Evolutionary conservation across 2,113 vertebrate species (phyloP).

Genomic region (Cebidichthys violaceus): DNA sequence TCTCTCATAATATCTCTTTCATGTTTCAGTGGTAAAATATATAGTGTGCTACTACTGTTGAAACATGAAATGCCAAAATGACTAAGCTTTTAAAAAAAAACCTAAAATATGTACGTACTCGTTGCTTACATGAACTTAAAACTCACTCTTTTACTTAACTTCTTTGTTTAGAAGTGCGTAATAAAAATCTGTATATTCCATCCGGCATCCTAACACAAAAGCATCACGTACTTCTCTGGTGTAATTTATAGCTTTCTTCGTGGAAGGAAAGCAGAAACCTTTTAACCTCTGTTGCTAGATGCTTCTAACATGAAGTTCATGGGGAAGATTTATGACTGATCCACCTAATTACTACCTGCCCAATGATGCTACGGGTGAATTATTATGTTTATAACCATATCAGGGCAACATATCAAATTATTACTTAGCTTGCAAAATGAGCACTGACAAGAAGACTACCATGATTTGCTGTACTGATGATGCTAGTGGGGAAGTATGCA

Average conservation of each 20-base stretch:
- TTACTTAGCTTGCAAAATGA: constrained; percentile 71
- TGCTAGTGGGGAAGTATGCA: constrained; percentile 58
- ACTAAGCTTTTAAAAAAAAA: no score
- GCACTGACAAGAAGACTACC: constrained; percentile 50
- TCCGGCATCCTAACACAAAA: constrained; percentile 13
- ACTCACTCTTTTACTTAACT: not conserved
- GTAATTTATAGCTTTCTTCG: constrained; percentile 55
- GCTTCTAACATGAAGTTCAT: constrained; percentile 51
- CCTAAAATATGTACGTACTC: no score
- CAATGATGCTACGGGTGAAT: constrained; percentile 68
- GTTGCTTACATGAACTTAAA: constrained; percentile 3
- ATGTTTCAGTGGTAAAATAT: not conserved
- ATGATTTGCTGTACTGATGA: constrained; percentile 65
- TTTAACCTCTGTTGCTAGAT: constrained; percentile 67
- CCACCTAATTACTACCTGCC: constrained; percentile 80
- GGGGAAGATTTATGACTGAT: constrained; percentile 74
- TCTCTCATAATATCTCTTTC: not conserved
- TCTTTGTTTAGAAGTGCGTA: constrained; percentile 24
- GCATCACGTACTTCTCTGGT: constrained; percentile 1
- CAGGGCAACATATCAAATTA: constrained; percentile 65
- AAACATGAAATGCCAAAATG: not conserved
- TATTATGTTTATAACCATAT: constrained; percentile 62
- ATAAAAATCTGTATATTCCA: constrained; percentile 27
- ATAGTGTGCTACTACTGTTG: not conserved
- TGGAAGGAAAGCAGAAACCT: constrained; percentile 55